Base-by-base conservation (phyloP, 2,113 vertebrate species). In the Sylvicapra grimmia region DNA sequence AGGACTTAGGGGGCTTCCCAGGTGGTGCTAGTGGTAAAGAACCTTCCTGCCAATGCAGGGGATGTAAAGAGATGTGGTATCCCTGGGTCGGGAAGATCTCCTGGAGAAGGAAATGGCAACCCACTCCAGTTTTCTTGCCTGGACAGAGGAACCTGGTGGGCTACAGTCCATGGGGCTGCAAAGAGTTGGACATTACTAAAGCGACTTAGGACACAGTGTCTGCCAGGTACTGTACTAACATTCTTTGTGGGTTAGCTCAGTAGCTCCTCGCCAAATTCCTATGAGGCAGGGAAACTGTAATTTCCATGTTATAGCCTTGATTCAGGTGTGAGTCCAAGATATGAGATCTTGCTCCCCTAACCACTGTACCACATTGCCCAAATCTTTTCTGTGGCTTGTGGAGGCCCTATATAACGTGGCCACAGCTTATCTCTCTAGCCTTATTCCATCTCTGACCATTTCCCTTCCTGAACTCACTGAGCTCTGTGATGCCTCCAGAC, bases 41-140 rank as follows among this genome's bases (percentile, higher is more conserved):
- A 36, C 68, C 68, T 21, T 1, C n/a, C 18, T 72, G 19, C 9
- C 68, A 72, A 1, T 36, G n/a, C 68, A 72, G 68, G n/a, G 9
- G n/a, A 72, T 23, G 5, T 23, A 36, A 36, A 36, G n/a, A 72
- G 68, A 72, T 9, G 10, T 23, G 19, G n/a, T n/a, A 72, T 36
- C n/a, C 19, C n/a, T 0, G 0, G 68, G 29, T 33, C 1, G 0
- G 13, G n/a, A 40, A 36, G 68, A 72, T 72, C 9, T 9, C n/a
- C 68, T 6, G 68, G 19, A 36, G 68, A 19, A 72, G 19, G 68
- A 23, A 72, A 72, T 72, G 68, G 5, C n/a, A 36, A 72, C n/a
- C 19, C 68, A 72, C 10, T 36, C 68, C 10, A 72, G 68, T 72
- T 72, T 72, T 72, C n/a, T 72, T 72, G n/a, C 10, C 68, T 72